Evolutionary conservation across 2,888 invertebrate species (phyloP), one percentile per base, ranked within the genome.

Genomic region (Taenaris catops): DNA sequence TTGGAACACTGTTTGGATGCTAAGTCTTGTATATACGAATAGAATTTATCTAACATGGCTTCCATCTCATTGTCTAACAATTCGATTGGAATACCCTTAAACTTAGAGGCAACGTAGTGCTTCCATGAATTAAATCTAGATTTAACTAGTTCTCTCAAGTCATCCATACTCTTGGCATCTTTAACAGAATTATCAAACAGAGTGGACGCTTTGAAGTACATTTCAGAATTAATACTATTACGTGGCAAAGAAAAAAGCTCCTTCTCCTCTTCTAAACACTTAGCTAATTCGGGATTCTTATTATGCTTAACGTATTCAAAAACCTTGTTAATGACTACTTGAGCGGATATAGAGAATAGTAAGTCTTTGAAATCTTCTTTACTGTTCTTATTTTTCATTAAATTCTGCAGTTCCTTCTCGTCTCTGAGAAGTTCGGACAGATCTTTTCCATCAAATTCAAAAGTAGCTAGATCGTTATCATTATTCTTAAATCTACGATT

Each of bases 281-380:
- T 74, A 0, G 67, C 70, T 27, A 78, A 20, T 3, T 75, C 76
- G 0, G 80, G 67, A 36, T 62, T 72, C 5, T 75, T 78, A 21
- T 60, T 78, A 7, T 72, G 66, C 19, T 76, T 81, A 0, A 79
- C 48, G 49, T 78, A 74, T 51, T 84, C 78, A 7, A 76, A 76
- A 0, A 83, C 76, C 51, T 76, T 81, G 27, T 74, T 79, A 0
- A 76, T 74, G 12, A 81, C 73, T 3, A 80, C 79, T 64, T 78
- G 79, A 44, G 76, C 74, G 0, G 79, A 72, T 44, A 75, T 69
- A 0, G 75, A 76, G 41, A 74, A 80, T 0, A 80, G 52, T 1
- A 81, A 39, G 26, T 80, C 76, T 48, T 78, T 76, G 8, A 72
- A 74, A 4, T 76, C 73, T 10, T 74, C 75, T n/a, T 68, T 73